Evolutionary conservation across 35 echinoderm and acorn worm genomes (phyloP).

Genomic region (Apostichopus japonicus): DNA sequence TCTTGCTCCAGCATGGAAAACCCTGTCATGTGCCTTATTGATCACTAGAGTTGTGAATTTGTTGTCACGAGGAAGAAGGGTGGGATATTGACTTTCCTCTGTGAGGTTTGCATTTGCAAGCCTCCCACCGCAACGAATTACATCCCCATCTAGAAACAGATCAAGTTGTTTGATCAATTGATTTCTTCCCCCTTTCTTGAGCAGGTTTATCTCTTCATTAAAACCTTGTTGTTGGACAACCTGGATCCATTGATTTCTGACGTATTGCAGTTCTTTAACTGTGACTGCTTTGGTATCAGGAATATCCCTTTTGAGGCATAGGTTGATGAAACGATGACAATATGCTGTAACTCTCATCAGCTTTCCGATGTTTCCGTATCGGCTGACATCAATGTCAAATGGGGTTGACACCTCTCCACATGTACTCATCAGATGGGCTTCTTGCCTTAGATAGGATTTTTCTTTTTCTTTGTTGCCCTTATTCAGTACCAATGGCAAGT

Average conservation of each 20-base stretch:
- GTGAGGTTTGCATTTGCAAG: not conserved
- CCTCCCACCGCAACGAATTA: not conserved
- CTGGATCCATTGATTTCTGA: not conserved
- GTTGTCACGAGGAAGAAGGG: too few relatives aligned
- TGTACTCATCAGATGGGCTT: too few relatives aligned
- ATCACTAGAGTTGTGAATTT: not conserved
- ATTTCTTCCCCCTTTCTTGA: not conserved
- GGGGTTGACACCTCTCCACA: too few relatives aligned
- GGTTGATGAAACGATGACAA: too few relatives aligned
- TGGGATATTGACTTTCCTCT: not conserved
- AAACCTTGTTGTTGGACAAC: not conserved
- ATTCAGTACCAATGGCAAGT: conserved; percentile 5
- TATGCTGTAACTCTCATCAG: too few relatives aligned
- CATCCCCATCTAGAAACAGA: not conserved
- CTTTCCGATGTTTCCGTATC: too few relatives aligned
- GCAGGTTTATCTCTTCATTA: not conserved
- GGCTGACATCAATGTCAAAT: too few relatives aligned
- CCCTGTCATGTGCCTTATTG: not conserved
- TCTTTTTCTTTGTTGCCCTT: not conserved
- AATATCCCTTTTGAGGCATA: not conserved
- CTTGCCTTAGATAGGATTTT: too few relatives aligned
- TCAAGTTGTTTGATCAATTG: not conserved
- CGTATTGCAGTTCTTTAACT: not conserved
- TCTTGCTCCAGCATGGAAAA: not conserved
- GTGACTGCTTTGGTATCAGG: not conserved